Percentiles rank a stretch among this genome's conserved stretches.
Conservation (phyloP, 2,113 vertebrate genomes). For the Psilopogon haemacephalus region DNA sequence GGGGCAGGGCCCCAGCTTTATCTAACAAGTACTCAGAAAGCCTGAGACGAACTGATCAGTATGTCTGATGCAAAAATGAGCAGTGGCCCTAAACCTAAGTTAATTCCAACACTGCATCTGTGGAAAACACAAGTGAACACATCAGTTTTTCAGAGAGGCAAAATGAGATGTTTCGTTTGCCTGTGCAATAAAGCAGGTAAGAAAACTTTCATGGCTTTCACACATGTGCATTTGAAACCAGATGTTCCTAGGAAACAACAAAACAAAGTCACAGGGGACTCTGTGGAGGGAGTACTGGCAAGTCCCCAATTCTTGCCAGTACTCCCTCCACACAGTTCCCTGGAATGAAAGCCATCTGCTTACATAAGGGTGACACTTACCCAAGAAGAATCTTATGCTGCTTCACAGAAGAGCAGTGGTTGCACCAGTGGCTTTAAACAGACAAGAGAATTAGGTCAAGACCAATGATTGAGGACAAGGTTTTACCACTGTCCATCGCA, state of each 20-base stretch:
- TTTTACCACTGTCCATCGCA: background rate
- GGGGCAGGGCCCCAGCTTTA: slow-evolving; percentile 14
- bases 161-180: background rate
- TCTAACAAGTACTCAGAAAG: background rate
- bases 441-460: background rate
- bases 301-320: background rate
- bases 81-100: background rate
- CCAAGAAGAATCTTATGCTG: background rate
- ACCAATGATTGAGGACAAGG: background rate
- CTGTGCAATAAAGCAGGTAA: background rate
- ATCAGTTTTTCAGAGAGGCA: background rate
- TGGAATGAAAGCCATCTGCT: background rate
- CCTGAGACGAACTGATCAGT: background rate
- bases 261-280: background rate
- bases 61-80: slow-evolving; percentile 10
- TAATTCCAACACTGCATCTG: background rate
- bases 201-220: background rate
- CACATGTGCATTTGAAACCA: background rate
- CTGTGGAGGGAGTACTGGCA: too few relatives aligned
- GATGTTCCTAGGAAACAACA: background rate
- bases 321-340: background rate
- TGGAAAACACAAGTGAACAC: background rate
- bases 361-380: background rate
- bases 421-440: background rate
- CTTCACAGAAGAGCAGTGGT: background rate